Percentiles rank a stretch among this genome's conserved stretches.
Evolutionary conservation across 2,797 vertebrate species (phyloP).

Genomic region (Poecilia gillii): DNA sequence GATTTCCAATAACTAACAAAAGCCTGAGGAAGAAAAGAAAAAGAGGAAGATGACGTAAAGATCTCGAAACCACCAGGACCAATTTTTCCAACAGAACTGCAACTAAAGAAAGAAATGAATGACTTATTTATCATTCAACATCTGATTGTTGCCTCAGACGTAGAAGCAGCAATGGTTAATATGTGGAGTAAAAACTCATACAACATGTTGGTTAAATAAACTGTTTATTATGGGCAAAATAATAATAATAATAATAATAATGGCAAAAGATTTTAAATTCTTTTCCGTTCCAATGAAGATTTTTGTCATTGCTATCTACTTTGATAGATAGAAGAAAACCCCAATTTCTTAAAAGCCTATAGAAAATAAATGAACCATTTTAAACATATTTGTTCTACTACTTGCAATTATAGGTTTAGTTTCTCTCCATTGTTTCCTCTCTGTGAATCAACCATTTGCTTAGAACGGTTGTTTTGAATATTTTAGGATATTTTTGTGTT

Average conservation of each 20-base stretch:
- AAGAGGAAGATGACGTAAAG: no score
- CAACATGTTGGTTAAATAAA: neutral
- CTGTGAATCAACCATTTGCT: neutral
- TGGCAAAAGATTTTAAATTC: neutral
- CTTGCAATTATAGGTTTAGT: neutral
- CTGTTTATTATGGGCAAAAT: neutral
- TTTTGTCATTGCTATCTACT: neutral
- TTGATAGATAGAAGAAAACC: neutral
- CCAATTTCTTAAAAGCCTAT: neutral
- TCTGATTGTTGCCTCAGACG: neutral
- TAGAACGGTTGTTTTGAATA: constrained; percentile 4
- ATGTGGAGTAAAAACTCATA: no score
- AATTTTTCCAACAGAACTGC: neutral
- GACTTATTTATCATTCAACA: neutral
- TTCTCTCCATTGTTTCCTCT: neutral
- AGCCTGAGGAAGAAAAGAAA: no score
- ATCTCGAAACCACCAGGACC: no score
- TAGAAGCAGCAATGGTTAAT: no score
- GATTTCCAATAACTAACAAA: no score
- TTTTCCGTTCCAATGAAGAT: neutral
- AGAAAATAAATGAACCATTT: neutral
- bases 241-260: neutral
- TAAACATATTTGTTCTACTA: neutral
- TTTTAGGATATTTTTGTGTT: neutral
- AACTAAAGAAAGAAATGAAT: neutral